Base-by-base conservation (phyloP, 2,888 invertebrate species). In the Spialia ferax region DNA sequence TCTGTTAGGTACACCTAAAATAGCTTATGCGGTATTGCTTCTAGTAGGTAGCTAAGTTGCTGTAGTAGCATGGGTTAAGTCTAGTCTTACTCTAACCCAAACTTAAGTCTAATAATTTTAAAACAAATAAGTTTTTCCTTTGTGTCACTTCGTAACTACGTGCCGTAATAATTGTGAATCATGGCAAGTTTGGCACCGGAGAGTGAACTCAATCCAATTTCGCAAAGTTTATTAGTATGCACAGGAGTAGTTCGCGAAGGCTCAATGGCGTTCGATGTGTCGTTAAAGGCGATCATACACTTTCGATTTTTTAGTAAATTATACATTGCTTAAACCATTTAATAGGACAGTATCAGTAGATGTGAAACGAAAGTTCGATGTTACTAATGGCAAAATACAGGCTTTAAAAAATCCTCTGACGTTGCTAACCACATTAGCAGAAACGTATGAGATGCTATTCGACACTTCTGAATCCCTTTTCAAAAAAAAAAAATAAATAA, bases 141-240 rank as follows among this genome's bases (percentile, higher is more conserved):
- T 29, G 18, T 29, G 52, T 45, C 52, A 66, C 45, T 45, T 60
- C 52, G 60, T 63, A 29, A 63, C 56, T 52, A 57, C n/a, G 50
- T 52, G 62, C 15, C 42, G 52, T 45, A 35, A 66, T 66, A 60
- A 66, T 66, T 60, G 66, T 66, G 29, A 66, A 66, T 38, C 59
- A 65, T 32, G 18, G 35, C 66, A 60, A 66, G 52, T 66, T 66
- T 60, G 66, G 52, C 66, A 60, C 50, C 59, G 48, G 55, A 65
- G 62, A 68, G 35, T 59, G 61, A 63, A 64, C 56, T 56, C 42
- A 65, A 52, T 65, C 52, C 42, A 67, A 79, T 85, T 83, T 79
- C 73, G 74, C 72, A 79, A 79, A 75, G 42, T 72, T 74, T 73
- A 78, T 83, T 81, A 76, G 82, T 82, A 83, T 86, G 80, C 82